Evolutionary conservation across 1,140 invertebrate genomes (phyloP).

Genomic region (Habropoda laboriosa): DNA sequence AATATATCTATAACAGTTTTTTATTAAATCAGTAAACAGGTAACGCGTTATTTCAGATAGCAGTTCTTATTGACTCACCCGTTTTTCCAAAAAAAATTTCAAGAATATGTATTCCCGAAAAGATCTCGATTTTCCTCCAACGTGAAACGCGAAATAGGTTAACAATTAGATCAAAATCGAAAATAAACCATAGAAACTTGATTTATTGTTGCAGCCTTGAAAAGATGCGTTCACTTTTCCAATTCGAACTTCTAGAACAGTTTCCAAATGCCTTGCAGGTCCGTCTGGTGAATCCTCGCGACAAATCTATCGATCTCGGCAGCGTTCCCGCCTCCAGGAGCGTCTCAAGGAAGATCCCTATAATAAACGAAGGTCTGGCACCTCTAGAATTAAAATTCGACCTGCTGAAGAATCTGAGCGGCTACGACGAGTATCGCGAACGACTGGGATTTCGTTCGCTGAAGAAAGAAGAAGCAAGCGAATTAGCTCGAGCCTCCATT

Average conservation of each 20-base stretch:
- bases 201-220: too few species aligned
- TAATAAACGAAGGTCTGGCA: constrained; percentile 75
- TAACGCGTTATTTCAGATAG: too few species aligned
- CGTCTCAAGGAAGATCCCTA: constrained; percentile 63
- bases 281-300: constrained; percentile 69
- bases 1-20: too few species aligned
- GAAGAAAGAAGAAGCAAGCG: background rate
- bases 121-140: too few species aligned
- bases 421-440: constrained; percentile 7
- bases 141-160: too few species aligned
- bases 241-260: background rate
- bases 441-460: background rate
- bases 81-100: too few species aligned
- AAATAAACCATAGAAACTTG: too few species aligned
- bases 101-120: too few species aligned
- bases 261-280: constrained; percentile 62
- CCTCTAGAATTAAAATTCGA: constrained; percentile 68
- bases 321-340: constrained; percentile 66
- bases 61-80: too few species aligned
- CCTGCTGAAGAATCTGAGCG: constrained; percentile 47
- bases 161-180: too few species aligned
- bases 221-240: too few species aligned
- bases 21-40: too few species aligned
- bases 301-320: constrained; percentile 78
- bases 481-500: constrained; percentile 5